Conservation (phyloP, 2,113 vertebrate species). For the Glaucomys volans region DNA sequence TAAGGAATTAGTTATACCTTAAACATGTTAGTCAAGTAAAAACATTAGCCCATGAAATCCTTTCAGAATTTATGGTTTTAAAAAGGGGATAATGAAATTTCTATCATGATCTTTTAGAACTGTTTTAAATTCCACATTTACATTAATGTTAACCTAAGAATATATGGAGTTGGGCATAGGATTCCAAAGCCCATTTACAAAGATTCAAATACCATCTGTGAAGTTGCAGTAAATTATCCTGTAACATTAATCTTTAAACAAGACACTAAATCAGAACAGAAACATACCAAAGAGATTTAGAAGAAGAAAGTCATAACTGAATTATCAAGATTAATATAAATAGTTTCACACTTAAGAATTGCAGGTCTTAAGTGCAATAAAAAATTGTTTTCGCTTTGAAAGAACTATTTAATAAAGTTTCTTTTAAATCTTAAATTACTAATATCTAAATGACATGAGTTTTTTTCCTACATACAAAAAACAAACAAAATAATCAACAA, state of each 20-base stretch:
- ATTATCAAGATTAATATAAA: constrained; percentile 87
- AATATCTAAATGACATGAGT: constrained; percentile 6
- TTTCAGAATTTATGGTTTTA: constrained; percentile 79
- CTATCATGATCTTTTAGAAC: constrained; percentile 82
- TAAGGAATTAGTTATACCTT: constrained; percentile 62
- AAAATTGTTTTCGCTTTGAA: constrained; percentile 62
- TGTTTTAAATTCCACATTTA: constrained; percentile 85
- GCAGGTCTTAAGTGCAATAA: constrained; percentile 67
- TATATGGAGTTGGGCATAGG: constrained; percentile 75
- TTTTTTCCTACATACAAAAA: not conserved
- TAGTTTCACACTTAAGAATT: constrained; percentile 75
- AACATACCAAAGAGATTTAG: constrained; percentile 85
- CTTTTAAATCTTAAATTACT: constrained; percentile 62
- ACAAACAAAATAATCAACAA: not conserved
- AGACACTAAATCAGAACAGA: constrained; percentile 80
- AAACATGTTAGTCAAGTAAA: constrained; percentile 56
- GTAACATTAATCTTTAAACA: constrained; percentile 81
- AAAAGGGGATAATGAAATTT: constrained; percentile 81
- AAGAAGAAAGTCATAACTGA: constrained; percentile 84
- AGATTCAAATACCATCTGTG: constrained; percentile 85
- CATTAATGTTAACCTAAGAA: constrained; percentile 83
- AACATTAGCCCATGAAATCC: constrained; percentile 74
- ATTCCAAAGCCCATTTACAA: constrained; percentile 74
- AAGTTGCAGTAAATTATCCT: constrained; percentile 82
- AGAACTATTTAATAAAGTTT: constrained; percentile 47